A percentile compares a stretch with the other conserved stretches of the same genome.
Conservation (phyloP, 2,888 invertebrate species). For the Lepidocyrtoides sp. region DNA sequence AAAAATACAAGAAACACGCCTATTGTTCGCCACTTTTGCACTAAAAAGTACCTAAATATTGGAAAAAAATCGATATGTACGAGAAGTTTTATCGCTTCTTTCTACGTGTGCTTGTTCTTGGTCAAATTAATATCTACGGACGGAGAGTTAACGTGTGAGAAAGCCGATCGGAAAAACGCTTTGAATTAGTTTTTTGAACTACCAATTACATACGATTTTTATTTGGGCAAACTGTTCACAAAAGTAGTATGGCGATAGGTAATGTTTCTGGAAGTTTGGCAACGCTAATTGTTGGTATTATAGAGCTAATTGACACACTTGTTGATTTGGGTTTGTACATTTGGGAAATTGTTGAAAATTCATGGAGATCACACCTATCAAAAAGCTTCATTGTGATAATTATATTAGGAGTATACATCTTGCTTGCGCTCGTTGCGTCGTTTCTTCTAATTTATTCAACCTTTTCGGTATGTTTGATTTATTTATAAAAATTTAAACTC, state of each 20-base stretch:
- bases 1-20: no score
- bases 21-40: no score
- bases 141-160: no score
- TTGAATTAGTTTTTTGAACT: no score
- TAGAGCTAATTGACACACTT: background rate
- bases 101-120: no score
- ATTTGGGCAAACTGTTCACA: no score
- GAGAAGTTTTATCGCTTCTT: no score
- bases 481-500: background rate
- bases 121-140: no score
- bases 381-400: background rate
- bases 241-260: background rate
- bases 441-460: background rate
- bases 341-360: background rate
- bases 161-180: no score
- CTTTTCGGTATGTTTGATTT: background rate
- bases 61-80: no score
- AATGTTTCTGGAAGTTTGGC: constrained; percentile 34
- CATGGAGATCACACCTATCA: background rate
- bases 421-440: background rate
- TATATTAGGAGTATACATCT: background rate
- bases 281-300: background rate
- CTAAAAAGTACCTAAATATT: no score
- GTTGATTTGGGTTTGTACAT: background rate
- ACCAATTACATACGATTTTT: no score